These are phyloP conservation scores for Stigmatopora nigra DNA, from an alignment of 2,113 vertebrate species.

Conservation along the genomic window DNA sequence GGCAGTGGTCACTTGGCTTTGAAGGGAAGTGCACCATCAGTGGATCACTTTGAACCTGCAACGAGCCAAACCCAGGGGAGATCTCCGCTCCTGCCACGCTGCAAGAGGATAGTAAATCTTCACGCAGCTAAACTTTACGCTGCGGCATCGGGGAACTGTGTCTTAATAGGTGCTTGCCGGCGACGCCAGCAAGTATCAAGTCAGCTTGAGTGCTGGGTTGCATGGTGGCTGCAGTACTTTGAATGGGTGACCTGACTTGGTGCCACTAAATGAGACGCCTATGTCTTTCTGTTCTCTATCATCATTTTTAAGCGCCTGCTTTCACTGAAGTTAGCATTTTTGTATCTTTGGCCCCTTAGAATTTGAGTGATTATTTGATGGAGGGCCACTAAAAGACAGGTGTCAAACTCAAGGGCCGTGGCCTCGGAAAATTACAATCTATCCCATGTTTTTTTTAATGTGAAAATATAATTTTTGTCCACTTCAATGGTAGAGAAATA, in stretches of 20 bases:
- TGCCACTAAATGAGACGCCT: background rate
- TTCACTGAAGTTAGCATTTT: background rate
- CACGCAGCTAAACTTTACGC: slow-evolving; percentile 39
- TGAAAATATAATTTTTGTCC: no score
- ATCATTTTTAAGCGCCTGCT: slow-evolving; percentile 1
- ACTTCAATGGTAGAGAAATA: no score
- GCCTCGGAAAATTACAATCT: no score
- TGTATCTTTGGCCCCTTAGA: background rate
- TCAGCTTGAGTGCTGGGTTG: slow-evolving; percentile 40
- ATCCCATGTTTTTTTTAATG: no score
- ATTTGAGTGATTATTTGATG: no score
- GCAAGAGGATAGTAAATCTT: slow-evolving; percentile 67
- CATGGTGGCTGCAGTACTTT: slow-evolving; percentile 43
- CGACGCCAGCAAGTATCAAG: slow-evolving; percentile 22
- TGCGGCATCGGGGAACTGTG: slow-evolving; percentile 44
- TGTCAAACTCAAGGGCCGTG: no score
- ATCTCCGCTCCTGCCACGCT: slow-evolving; percentile 53
- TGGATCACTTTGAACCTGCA: slow-evolving; percentile 68
- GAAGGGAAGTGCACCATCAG: slow-evolving; percentile 54
- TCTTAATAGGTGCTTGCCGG: slow-evolving; percentile 53
- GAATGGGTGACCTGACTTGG: slow-evolving; percentile 37
- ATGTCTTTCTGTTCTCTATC: slow-evolving; percentile 6
- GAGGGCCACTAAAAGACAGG: no score
- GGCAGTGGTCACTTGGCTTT: slow-evolving; percentile 67
- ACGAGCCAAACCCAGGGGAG: slow-evolving; percentile 50